Conservation (phyloP, 2,797 vertebrate genomes). For the Myotis findleyi region DNA sequence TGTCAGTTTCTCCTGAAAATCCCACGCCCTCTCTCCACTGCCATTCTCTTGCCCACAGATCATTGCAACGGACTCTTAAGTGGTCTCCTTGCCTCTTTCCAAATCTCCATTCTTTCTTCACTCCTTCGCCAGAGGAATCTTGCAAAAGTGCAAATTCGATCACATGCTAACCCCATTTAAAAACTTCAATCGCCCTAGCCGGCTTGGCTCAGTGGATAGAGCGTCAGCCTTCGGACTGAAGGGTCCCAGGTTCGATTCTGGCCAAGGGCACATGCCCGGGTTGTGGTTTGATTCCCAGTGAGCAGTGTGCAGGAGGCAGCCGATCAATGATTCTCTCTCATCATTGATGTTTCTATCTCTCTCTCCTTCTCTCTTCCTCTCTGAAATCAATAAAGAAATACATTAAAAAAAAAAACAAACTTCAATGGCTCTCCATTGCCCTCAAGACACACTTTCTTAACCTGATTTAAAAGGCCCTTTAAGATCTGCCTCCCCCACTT, state of each 20-base stretch:
- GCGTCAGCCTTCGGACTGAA: too few relatives aligned
- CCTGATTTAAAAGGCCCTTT: not conserved
- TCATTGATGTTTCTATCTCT: too few relatives aligned
- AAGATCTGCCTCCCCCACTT: not conserved
- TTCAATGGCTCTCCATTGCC: not conserved
- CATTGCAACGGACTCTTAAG: not conserved
- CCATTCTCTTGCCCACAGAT: not conserved
- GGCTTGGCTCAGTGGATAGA: too few relatives aligned
- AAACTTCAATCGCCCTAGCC: not conserved
- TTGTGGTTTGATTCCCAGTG: too few relatives aligned
- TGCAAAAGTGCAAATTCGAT: not conserved
- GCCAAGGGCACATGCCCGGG: too few relatives aligned
- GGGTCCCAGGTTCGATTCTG: too few relatives aligned
- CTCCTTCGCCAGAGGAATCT: not conserved
- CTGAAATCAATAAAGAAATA: too few relatives aligned
- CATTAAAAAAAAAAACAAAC: not conserved
- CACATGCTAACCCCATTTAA: not conserved
- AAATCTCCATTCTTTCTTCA: not conserved
- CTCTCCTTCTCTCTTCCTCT: too few relatives aligned
- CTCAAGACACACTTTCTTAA: slow-evolving; percentile 27
- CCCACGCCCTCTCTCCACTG: not conserved
- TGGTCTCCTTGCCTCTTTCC: not conserved
- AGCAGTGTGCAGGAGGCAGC: too few relatives aligned
- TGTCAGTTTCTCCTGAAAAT: not conserved
- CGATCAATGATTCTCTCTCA: too few relatives aligned